A percentile compares a stretch with the other conserved stretches of the same genome.
phyloP scores from a whole-genome alignment of 1,140 invertebrate genomes.

The Lineus longissimus region DNA sequence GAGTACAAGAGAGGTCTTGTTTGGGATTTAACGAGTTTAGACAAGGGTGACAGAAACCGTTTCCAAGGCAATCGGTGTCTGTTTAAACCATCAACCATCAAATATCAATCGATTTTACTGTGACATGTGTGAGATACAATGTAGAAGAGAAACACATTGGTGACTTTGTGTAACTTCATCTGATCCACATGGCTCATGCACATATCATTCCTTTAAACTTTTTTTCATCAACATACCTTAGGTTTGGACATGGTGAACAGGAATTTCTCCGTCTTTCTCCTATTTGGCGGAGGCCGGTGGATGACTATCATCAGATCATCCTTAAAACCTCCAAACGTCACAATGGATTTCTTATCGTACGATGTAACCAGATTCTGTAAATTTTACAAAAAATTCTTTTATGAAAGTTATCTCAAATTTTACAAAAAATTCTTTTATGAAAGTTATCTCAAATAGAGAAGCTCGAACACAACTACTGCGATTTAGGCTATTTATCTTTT shows the following conservation, averaged over 20 bases:
- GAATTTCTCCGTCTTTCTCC: constrained; percentile 74
- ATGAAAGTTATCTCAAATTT: too few species aligned
- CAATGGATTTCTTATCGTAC: constrained; percentile 83
- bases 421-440: constrained; percentile 2
- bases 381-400: constrained; percentile 11
- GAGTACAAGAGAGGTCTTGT: background rate
- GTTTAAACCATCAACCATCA: too few species aligned
- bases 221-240: too few species aligned
- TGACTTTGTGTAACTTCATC: too few species aligned
- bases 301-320: constrained; percentile 95
- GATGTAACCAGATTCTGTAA: constrained; percentile 39
- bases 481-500: background rate
- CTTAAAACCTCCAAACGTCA: constrained; percentile 89
- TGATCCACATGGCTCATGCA: too few species aligned
- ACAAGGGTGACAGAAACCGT: background rate
- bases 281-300: constrained; percentile 49
- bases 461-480: background rate
- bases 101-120: too few species aligned
- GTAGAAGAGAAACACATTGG: too few species aligned
- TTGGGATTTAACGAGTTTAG: background rate
- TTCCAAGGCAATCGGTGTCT: too few species aligned
- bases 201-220: too few species aligned
- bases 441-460: too few species aligned
- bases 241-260: constrained; percentile 86
- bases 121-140: too few species aligned